Base-by-base conservation (phyloP, 2,888 invertebrate genomes). In the Acleris cristana region DNA sequence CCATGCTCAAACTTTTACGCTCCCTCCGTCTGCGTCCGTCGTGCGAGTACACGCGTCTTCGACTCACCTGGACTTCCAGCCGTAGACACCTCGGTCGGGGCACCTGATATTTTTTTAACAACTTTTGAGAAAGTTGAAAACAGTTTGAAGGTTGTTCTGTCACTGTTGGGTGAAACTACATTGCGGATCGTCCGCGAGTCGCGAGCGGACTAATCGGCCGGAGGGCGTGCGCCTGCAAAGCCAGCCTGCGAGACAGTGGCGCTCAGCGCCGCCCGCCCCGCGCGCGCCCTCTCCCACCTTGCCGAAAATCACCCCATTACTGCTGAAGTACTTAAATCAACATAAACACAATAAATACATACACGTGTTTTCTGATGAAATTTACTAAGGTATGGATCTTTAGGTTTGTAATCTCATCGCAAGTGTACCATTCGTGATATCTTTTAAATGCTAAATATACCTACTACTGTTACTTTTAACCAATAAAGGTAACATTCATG, bases 1-100 rank as follows among this genome's bases (percentile, higher is more conserved):
- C 74, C 70, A 70, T 71, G 72, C 79, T 77, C 76, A 87, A 89
- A 88, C 82, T 89, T 88, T 88, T 84, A 82, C 83, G 82, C 85
- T 85, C 78, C 48, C 48, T 78, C 73, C 76, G 72, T 77, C 75
- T 67, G 73, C 75, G 76, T 72, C 72, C 69, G 69, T 71, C 64
- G 74, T 69, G 61, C 68, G 69, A 23, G 61, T 69, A 67, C 71
- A 60, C 68, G 70, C 70, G 69, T 73, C 72, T 64, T 72, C 76
- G 30, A 85, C 91, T 88, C 63, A 91, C 91, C 88, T 68, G 84
- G 84, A 78, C 75, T 77, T 71, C 80, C 79, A 64, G 80, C 72
- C 71, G 81, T 79, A 64, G 71, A 77, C 73, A 64, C 72, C 44
- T 84, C 85, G 71, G 79, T 73, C 74, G 79, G 76, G 71, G 71